A percentile compares a stretch with the other conserved stretches of the same genome.
Evolutionary conservation across 2,888 invertebrate genomes (phyloP).

Genomic region (Nephrotoma guestfalica): DNA sequence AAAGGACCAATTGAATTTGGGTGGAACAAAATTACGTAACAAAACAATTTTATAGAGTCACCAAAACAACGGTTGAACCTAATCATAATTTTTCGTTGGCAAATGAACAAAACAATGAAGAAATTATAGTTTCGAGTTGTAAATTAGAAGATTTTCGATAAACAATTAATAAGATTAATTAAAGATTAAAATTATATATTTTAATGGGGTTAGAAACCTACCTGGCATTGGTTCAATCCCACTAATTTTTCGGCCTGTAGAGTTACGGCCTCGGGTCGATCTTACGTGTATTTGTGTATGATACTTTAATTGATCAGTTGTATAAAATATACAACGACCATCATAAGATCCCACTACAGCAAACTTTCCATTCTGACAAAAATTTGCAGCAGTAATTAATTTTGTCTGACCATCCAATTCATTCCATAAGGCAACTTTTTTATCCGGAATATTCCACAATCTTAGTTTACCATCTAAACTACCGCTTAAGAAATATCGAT

Average conservation of each 20-base stretch:
- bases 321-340: constrained; percentile 96
- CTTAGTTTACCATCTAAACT: constrained; percentile 94
- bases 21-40: no score
- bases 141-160: no score
- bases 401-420: constrained; percentile 91
- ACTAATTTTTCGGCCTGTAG: constrained; percentile 88
- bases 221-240: constrained; percentile 92
- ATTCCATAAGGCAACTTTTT: constrained; percentile 97
- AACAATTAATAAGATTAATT: no score
- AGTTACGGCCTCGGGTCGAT: constrained; percentile 90
- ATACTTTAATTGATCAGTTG: constrained; percentile 94
- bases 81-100: no score
- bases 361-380: constrained; percentile 95
- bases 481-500: constrained; percentile 80
- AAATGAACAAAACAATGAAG: no score
- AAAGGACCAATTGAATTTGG: no score
- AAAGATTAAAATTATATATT: not conserved
- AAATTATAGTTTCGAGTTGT: no score
- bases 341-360: constrained; percentile 98
- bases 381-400: constrained; percentile 92
- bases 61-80: no score
- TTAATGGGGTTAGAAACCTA: not conserved
- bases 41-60: no score
- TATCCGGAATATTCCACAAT: constrained; percentile 99
- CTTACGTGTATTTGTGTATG: constrained; percentile 95